phyloP scores from a whole-genome alignment of 2,888 invertebrate genomes.

The Troglohyphantes excavatus region DNA sequence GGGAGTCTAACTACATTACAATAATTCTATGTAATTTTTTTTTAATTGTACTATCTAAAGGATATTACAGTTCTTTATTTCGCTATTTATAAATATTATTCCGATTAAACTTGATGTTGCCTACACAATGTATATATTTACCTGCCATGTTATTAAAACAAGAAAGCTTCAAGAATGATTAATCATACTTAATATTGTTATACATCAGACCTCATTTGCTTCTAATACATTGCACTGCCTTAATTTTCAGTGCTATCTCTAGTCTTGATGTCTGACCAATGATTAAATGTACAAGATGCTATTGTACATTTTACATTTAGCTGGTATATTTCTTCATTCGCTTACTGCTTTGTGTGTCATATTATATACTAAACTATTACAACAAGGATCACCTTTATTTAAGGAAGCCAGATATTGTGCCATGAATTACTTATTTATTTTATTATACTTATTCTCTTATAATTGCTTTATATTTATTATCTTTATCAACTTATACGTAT shows the following conservation, averaged over 20 bases:
- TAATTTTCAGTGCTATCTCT: neutral
- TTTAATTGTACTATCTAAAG: no score
- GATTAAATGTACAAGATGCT: neutral
- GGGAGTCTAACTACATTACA: no score
- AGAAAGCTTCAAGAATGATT: no score
- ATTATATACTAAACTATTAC: neutral
- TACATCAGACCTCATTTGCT: no score
- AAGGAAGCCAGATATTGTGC: neutral
- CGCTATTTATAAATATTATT: neutral
- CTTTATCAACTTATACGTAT: no score
- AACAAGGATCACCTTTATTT: neutral
- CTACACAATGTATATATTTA: no score
- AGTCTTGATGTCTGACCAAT: neutral
- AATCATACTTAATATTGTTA: no score
- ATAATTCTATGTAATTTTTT: no score
- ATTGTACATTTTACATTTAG: neutral
- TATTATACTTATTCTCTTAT: neutral
- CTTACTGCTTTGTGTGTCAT: neutral
- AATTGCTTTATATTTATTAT: no score
- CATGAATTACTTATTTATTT: neutral
- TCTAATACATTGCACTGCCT: neutral
- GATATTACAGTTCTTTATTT: no score
- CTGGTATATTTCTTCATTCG: neutral
- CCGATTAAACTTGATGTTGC: no score
- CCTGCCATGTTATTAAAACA: no score